Percentiles rank a stretch among this genome's conserved stretches.
Evolutionary conservation across 1,140 invertebrate species (phyloP).

Genomic region (Bombus difficillimus): DNA sequence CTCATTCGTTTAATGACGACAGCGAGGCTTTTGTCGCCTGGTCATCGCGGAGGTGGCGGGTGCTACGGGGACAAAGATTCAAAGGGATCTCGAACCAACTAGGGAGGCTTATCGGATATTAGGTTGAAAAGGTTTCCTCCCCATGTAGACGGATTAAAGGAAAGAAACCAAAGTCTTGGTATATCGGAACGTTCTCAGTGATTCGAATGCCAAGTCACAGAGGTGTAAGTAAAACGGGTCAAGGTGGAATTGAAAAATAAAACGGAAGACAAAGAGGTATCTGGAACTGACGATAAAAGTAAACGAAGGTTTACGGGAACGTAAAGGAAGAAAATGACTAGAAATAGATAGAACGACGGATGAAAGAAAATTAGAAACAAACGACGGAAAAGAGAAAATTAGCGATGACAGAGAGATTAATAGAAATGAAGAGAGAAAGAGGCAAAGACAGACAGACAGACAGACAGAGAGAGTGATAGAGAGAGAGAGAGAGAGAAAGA

Average conservation of each 20-base stretch:
- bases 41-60: not conserved
- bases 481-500: slow-evolving; percentile 68
- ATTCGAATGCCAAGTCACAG: not conserved
- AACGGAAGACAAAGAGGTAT: not conserved
- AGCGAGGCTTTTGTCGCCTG: not conserved
- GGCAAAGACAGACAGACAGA: not conserved
- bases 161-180: not conserved
- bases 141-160: too few species aligned
- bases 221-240: not conserved
- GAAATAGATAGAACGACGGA: not conserved
- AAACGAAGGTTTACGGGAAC: not conserved
- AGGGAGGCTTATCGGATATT: not conserved
- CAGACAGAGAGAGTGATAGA: slow-evolving; percentile 44
- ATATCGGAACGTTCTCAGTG: not conserved
- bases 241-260: not conserved
- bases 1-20: slow-evolving; percentile 9
- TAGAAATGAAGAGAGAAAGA: not conserved
- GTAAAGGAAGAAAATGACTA: not conserved
- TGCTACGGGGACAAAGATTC: not conserved
- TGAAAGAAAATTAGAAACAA: not conserved
- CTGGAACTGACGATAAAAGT: too few species aligned
- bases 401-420: not conserved
- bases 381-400: not conserved
- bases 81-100: not conserved
- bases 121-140: slow-evolving; percentile 10